Evolutionary conservation across 1,140 invertebrate species (phyloP), one percentile per base, ranked within the genome.

Genomic region (Penaeus chinensis): DNA sequence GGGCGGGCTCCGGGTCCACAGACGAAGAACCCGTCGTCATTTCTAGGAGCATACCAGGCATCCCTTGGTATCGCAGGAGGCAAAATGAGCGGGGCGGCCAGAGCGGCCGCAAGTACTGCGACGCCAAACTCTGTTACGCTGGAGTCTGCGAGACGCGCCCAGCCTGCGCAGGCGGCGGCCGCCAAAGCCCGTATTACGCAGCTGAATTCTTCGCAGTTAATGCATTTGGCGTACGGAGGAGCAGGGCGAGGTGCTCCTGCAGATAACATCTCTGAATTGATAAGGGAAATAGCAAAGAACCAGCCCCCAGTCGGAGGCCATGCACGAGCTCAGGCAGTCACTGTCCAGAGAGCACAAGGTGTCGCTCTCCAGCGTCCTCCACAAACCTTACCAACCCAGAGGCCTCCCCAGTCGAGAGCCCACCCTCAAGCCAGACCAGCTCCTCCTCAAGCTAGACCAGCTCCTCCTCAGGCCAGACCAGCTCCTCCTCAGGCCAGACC

Each of bases 201-300:
- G 74, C 47, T 89, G 18, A 87, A 60, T 74, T 65, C 89, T 20
- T 60, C 82, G 54, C 85, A 89, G 37, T 82, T 89, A 37, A 84
- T 89, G 82, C 82, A 89, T 32, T 60, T 87, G 63, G 89, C 89
- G 0, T 89, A 87, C 54, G 71, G 71, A 20, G 42, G 27, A 13
- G 54, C 27, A 27, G 63, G 65, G 37, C 61, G 24, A 18, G 54
- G 71, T 42, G 62, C 60, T 27, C 13, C 61, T n/a, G 54, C 84
- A 60, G 65, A 78, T 13, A 86, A 86, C 42, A 81, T 86, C 20
- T 86, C 84, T 11, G 84, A 65, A 22, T 24, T 86, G 69, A 24
- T 86, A 54, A 86, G n/a, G 20, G 77, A 79, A 63, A 74, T 61
- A 27, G 16, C 77, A 10, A 86, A 86, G 61, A 69, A 62, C 66